phyloP scores from a whole-genome alignment of 2,888 invertebrate genomes.

The Drosophila colorata region DNA sequence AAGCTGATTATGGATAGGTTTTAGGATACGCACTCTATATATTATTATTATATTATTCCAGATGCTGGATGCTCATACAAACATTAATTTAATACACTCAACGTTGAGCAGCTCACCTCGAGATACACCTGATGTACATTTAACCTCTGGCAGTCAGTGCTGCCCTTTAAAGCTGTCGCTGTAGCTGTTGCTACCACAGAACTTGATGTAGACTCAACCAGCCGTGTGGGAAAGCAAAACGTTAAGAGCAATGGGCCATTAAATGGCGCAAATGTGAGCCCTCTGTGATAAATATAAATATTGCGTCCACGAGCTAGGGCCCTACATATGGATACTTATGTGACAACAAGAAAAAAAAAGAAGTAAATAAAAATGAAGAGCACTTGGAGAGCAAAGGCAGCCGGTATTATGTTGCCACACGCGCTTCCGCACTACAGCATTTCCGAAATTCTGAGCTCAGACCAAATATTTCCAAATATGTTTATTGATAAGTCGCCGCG shows the following conservation, averaged over 20 bases:
- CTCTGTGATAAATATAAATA: conserved; percentile 39
- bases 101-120: conserved; percentile 11
- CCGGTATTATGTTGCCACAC: conserved; percentile 26
- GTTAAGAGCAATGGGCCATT: conserved; percentile 67
- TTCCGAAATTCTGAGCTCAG: conserved; percentile 14
- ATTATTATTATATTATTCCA: not conserved
- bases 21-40: not conserved
- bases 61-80: not conserved
- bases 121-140: conserved; percentile 46
- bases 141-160: conserved; percentile 30
- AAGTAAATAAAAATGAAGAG: not conserved
- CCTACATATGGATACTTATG: conserved; percentile 34
- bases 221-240: conserved; percentile 32
- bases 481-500: conserved; percentile 10
- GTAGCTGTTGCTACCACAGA: not conserved
- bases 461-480: conserved; percentile 22
- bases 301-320: conserved; percentile 1
- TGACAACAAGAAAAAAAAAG: conserved; percentile 9
- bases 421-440: conserved; percentile 23
- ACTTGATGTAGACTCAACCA: conserved; percentile 9
- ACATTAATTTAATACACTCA: conserved; percentile 9
- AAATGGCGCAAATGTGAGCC: conserved; percentile 52
- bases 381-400: conserved; percentile 9
- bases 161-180: conserved; percentile 39
- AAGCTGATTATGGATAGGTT: not conserved